These are phyloP conservation scores for Calosoma granatense DNA, from an alignment of 1,140 invertebrate genomes.

Conservation along the genomic window DNA sequence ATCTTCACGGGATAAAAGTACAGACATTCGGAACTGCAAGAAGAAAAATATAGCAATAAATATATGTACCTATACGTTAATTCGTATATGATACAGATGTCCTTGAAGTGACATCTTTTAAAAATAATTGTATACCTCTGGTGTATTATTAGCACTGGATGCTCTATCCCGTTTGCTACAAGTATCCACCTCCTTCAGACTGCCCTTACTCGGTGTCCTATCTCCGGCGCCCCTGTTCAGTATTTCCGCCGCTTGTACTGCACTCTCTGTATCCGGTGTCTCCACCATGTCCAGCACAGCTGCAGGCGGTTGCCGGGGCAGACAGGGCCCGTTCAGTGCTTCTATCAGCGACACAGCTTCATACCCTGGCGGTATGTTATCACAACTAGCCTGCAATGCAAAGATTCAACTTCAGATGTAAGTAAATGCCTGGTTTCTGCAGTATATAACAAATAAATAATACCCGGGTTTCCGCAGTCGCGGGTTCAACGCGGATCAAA, in stretches of 20 bases:
- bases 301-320: slow-evolving; percentile 42
- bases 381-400: slow-evolving; percentile 47
- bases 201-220: slow-evolving; percentile 23
- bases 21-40: slow-evolving; percentile 57
- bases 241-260: slow-evolving; percentile 52
- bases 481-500: too few species aligned
- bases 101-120: too few species aligned
- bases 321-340: slow-evolving; percentile 88
- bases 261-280: slow-evolving; percentile 32
- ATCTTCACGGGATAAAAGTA: slow-evolving; percentile 51
- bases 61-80: too few species aligned
- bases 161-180: slow-evolving; percentile 27
- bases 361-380: slow-evolving; percentile 87
- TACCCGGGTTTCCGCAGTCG: too few species aligned
- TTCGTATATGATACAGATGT: too few species aligned
- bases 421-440: too few species aligned
- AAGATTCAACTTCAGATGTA: not conserved
- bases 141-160: slow-evolving; percentile 30
- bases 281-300: slow-evolving; percentile 41
- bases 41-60: not conserved
- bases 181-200: slow-evolving; percentile 27
- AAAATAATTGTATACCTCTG: slow-evolving; percentile 33
- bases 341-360: slow-evolving; percentile 94
- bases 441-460: too few species aligned
- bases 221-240: slow-evolving; percentile 46